Evolutionary conservation across 2,797 vertebrate species (phyloP), one percentile per base, ranked within the genome.

Genomic region (Chelon auratus): DNA sequence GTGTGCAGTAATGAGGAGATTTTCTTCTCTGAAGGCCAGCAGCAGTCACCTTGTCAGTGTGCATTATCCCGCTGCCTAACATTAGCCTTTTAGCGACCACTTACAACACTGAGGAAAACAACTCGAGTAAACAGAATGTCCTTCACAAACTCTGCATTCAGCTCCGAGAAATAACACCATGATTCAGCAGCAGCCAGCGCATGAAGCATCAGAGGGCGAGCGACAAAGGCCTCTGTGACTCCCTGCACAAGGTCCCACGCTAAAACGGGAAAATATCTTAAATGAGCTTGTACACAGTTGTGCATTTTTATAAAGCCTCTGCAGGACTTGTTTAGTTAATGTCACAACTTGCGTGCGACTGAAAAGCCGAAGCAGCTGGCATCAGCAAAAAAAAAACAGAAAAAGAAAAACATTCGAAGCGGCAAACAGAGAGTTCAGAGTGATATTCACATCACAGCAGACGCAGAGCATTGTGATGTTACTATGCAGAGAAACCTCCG

Each of bases 31-130:
- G 61, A 72, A 59, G 67, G 81, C 67, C 72, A 53, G 37, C 4
- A 65, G 48, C 71, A 72, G 80, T 89, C 86, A 83, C 72, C 83
- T 81, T 89, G 86, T 88, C 86, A 83, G 42, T 79, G 61, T 64
- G 72, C 58, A 79, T 88, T 83, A 89, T 14, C 33, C 50, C 57
- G 52, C 55, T 53, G 65, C 55, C 64, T 26, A 53, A 20, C 63
- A 48, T 70, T 70, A 56, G 37, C 74, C 77, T 86, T 75, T 80
- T 51, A 87, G 77, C 69, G 0, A 53, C 57, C 62, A 56, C 70
- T 77, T 72, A 40, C 40, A 77, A 63, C 67, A 57, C 13, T 5
- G 3, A 59, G 72, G 56, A 53, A 75, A 65, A 52, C 10, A 24
- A 47, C 26, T 2, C 36, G 17, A 68, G 62, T 64, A 73, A 77